Conservation (phyloP, 2,113 vertebrate genomes). For the Platysteira castanea region DNA sequence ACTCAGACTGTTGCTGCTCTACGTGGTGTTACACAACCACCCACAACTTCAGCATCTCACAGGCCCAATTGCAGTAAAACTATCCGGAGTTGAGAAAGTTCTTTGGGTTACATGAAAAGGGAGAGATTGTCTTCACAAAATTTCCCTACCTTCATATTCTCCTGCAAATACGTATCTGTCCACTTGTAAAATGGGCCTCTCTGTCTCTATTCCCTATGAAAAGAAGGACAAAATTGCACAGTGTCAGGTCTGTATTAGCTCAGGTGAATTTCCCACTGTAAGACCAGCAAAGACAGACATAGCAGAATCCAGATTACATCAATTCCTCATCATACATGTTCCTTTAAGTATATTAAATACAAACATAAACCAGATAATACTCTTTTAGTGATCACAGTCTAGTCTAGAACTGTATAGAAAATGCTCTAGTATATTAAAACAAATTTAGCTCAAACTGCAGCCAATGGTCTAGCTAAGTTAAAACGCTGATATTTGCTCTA, state of each 20-base stretch:
- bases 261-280: background rate
- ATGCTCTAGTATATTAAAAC: background rate
- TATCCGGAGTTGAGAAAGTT: background rate
- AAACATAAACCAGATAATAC: background rate
- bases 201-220: slow-evolving; percentile 87
- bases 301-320: background rate
- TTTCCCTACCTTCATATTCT: slow-evolving; percentile 88
- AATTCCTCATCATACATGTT: background rate
- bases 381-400: background rate
- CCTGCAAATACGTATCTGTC: slow-evolving; percentile 93
- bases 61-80: background rate
- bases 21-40: background rate
- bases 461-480: background rate
- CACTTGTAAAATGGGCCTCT: slow-evolving; percentile 91
- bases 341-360: background rate
- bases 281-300: background rate
- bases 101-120: background rate
- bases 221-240: slow-evolving; percentile 7
- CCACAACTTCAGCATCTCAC: background rate
- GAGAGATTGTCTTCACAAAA: background rate
- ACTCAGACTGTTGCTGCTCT: background rate
- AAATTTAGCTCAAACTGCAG: background rate
- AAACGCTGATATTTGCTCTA: background rate
- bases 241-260: background rate
- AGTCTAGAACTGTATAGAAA: background rate